Base-by-base conservation (phyloP, 2,888 invertebrate species). In the Anthrax anthrax region DNA sequence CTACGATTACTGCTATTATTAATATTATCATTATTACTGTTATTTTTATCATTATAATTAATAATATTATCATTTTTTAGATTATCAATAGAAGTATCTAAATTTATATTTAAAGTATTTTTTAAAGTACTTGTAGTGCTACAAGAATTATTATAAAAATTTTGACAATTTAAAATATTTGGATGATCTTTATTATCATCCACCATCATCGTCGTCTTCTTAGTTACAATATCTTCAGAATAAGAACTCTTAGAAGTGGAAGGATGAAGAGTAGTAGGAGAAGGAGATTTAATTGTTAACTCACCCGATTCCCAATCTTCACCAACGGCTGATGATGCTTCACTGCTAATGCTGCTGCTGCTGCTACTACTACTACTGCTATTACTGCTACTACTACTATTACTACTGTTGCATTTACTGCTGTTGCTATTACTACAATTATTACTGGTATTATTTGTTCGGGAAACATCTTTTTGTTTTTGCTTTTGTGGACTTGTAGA, bases 241-340 rank as follows among this genome's bases (percentile, higher is more conserved):
- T 8, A 8, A 23, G 5, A 32, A 32, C 13, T 12, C 12, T 32
- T 32, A 32, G 29, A 39, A 41, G 49, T 37, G 42, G 37, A 44
- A 42, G 34, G 42, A 32, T 46, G 37, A 29, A 44, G 40, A 41
- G 43, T 34, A 17, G 18, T 39, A 32, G 29, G 29, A 48, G 48
- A 49, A 50, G 37, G 36, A 43, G 8, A 44, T 40, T 14, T 43
- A 34, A 38, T n/a, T 41, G 43, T 44, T 52, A 59, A 68, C 68
- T 68, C 63, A 68, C 67, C 67, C 58, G 67, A 67, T 64, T 68
- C 67, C 68, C 68, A 68, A 59, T 65, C 67, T 57, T 65, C 67
- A 51, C 63, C 64, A 51, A 60, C 60, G 50, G 46, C 42, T 19
- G 46, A 58, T 53, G 62, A 58, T 53, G 59, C 62, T 52, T 61